phyloP scores from a whole-genome alignment of 2,113 vertebrate genomes.

The Lycaon pictus region DNA sequence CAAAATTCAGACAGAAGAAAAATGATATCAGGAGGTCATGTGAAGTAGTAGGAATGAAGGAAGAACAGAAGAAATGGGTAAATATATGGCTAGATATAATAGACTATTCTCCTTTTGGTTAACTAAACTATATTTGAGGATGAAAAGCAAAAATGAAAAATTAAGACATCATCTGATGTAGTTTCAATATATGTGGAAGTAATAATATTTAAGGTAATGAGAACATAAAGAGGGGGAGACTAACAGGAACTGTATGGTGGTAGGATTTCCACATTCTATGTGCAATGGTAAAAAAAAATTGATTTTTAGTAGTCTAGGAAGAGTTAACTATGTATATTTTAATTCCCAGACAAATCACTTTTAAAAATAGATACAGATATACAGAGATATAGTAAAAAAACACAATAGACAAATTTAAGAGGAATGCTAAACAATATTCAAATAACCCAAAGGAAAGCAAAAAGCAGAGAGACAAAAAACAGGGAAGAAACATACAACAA shows the following conservation, averaged over 20 bases:
- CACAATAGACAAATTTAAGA: neutral
- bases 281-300: constrained; percentile 18
- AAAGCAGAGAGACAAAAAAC: neutral
- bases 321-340: neutral
- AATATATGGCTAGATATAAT: neutral
- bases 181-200: neutral
- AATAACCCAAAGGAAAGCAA: neutral
- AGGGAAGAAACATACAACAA: neutral
- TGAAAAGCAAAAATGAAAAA: neutral
- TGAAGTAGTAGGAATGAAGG: neutral
- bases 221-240: neutral
- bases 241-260: neutral
- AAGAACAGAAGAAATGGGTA: neutral
- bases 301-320: neutral
- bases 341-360: neutral
- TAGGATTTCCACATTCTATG: neutral
- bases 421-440: neutral
- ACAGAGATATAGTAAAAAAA: neutral
- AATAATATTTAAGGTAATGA: neutral
- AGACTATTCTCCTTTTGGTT: neutral
- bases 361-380: neutral
- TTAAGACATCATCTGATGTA: neutral
- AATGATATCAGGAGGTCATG: neutral
- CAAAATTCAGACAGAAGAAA: neutral
- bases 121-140: constrained; percentile 18